A percentile compares a stretch with the other conserved stretches of the same genome.
phyloP scores from a whole-genome alignment of 2,797 vertebrate genomes.

The Monodelphis domestica region DNA sequence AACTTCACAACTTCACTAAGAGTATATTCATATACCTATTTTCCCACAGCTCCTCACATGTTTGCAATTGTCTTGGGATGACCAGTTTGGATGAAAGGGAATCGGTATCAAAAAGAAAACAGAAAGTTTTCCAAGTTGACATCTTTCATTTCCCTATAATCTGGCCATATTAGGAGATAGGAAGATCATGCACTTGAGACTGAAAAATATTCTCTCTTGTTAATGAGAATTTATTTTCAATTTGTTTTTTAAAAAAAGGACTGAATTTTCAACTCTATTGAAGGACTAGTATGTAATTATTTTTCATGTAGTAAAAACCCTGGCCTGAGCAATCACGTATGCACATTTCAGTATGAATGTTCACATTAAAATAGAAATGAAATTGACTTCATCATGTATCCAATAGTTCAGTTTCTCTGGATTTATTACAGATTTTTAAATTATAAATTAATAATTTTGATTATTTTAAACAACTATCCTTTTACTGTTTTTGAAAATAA shows the following conservation, averaged over 20 bases:
- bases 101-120: neutral
- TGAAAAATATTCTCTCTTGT: neutral
- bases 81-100: neutral
- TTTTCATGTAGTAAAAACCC: neutral
- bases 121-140: neutral
- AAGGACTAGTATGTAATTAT: neutral
- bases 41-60: neutral
- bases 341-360: neutral
- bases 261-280: neutral
- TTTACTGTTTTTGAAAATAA: neutral
- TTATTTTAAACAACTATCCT: neutral
- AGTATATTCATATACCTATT: neutral
- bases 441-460: neutral
- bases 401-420: neutral
- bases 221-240: neutral
- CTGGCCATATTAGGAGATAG: neutral
- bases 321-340: neutral
- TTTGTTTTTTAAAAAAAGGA: too few species aligned
- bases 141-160: neutral
- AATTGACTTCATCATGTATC: neutral
- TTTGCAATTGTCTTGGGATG: neutral
- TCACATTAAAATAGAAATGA: neutral
- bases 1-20: neutral
- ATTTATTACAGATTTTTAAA: neutral
- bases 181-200: neutral